Percentiles rank a stretch among this genome's conserved stretches.
phyloP scores from a whole-genome alignment of 2,888 invertebrate genomes.

The Liopterus haemorrhoidalis region DNA sequence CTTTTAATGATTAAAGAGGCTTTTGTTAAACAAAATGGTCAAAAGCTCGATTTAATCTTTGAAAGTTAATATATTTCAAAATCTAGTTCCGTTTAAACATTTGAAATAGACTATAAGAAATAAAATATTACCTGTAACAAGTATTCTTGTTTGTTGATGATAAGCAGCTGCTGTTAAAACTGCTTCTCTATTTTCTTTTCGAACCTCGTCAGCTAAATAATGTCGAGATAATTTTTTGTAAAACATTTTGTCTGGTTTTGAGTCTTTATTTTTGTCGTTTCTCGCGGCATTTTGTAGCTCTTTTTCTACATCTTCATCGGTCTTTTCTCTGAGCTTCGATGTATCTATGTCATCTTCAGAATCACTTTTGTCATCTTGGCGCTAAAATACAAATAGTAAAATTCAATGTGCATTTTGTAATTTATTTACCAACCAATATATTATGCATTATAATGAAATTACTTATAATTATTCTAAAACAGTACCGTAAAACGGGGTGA shows the following conservation, averaged over 20 bases:
- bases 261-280: conserved; percentile 43
- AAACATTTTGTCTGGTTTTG: conserved; percentile 44
- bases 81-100: no score
- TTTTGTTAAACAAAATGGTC: no score
- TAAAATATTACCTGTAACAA: conserved; percentile 60
- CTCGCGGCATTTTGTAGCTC: conserved; percentile 46
- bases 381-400: conserved; percentile 16
- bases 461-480: conserved; percentile 11
- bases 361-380: conserved; percentile 45
- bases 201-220: conserved; percentile 66
- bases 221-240: conserved; percentile 69
- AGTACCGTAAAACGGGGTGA: not conserved
- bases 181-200: conserved; percentile 57
- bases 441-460: no score
- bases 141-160: conserved; percentile 69
- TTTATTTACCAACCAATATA: conserved; percentile 4
- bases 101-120: conserved; percentile 7
- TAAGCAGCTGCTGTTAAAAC: conserved; percentile 76
- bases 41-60: no score
- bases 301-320: conserved; percentile 42
- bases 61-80: no score
- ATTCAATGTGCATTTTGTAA: conserved; percentile 7
- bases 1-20: no score
- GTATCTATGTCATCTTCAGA: conserved; percentile 63
- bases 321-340: conserved; percentile 53